Percentiles rank a stretch among this genome's conserved stretches.
Conservation (phyloP, 2,888 invertebrate genomes). For the Myathropa florea region DNA sequence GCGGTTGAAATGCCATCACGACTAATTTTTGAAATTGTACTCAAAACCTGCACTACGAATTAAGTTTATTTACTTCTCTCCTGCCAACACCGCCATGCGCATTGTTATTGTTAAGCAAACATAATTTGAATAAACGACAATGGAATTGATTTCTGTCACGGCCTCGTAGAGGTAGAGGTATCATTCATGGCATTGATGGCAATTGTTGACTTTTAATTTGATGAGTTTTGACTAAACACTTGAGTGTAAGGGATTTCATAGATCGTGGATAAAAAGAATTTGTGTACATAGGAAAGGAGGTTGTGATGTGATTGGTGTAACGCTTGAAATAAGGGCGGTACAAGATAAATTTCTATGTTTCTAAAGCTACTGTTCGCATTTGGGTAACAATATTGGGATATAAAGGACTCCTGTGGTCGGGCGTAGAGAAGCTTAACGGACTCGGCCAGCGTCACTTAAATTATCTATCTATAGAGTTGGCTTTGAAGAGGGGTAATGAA, state of each 20-base stretch:
- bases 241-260: not conserved
- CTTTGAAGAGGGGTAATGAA: no score
- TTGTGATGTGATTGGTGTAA: no score
- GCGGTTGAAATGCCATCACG: not conserved
- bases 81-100: constrained; percentile 14
- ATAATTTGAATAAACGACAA: not conserved
- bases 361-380: no score
- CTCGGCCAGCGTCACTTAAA: no score
- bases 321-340: no score
- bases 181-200: not conserved
- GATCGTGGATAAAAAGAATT: not conserved
- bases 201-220: not conserved
- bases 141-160: not conserved
- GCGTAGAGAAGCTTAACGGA: no score
- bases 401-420: no score
- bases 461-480: no score
- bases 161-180: not conserved
- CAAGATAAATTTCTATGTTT: no score
- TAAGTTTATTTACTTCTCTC: constrained; percentile 8
- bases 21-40: constrained; percentile 15
- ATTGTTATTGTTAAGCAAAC: constrained; percentile 4
- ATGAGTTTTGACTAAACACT: not conserved
- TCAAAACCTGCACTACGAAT: not conserved
- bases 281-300: not conserved
- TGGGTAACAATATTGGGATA: no score